Evolutionary conservation across 2,888 invertebrate genomes (phyloP).

Genomic region (Cantharis flavilabris): DNA sequence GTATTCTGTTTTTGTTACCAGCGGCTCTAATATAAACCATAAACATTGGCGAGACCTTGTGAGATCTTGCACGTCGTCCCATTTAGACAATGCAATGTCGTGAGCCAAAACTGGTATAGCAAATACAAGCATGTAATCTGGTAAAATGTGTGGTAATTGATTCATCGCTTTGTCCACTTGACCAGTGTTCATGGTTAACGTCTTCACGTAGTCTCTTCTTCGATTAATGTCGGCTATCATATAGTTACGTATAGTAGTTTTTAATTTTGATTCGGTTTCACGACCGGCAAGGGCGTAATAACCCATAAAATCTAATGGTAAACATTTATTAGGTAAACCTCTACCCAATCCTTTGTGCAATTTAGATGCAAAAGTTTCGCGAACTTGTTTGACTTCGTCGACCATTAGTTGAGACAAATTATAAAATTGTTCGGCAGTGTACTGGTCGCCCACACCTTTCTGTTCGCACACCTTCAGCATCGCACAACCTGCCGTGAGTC

Average conservation of each 20-base stretch:
- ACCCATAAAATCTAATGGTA: constrained; percentile 96
- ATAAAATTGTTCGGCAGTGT: constrained; percentile 93
- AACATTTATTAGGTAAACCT: constrained; percentile 85
- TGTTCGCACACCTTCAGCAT: constrained; percentile 98
- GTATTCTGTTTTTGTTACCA: constrained; percentile 90
- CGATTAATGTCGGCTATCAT: constrained; percentile 87
- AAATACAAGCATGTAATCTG: constrained; percentile 97
- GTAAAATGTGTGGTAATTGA: constrained; percentile 86
- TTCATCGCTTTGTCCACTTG: constrained; percentile 71
- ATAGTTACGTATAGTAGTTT: constrained; percentile 72
- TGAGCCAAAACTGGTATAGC: constrained; percentile 96
- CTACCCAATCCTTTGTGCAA: constrained; percentile 85
- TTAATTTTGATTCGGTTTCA: constrained; percentile 81
- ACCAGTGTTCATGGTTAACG: constrained; percentile 71
- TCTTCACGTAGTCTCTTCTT: constrained; percentile 89
- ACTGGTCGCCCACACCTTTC: constrained; percentile 93
- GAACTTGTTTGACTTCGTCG: constrained; percentile 82
- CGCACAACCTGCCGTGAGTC: constrained; percentile 91
- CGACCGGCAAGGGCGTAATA: constrained; percentile 90
- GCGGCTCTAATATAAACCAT: constrained; percentile 93
- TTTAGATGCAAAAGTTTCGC: constrained; percentile 86
- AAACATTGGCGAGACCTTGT: constrained; percentile 83
- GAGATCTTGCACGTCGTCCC: constrained; percentile 78
- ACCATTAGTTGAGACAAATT: constrained; percentile 90
- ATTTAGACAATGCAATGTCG: constrained; percentile 79